These are phyloP conservation scores for Bombus superbus DNA, from an alignment of 1,140 invertebrate genomes.

Conservation along the genomic window DNA sequence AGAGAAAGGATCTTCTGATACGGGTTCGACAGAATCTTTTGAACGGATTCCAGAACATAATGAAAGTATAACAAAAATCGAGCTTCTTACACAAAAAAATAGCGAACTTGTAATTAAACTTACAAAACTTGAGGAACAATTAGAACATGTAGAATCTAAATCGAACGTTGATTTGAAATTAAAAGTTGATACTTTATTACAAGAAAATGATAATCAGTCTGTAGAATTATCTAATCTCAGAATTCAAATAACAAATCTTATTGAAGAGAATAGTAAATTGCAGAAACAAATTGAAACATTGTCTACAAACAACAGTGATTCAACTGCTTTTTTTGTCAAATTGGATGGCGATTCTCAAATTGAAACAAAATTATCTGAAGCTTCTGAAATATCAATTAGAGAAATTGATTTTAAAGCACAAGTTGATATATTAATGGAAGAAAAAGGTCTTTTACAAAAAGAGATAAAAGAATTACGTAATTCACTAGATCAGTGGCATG, in stretches of 20 bases:
- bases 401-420: slow-evolving; percentile 31
- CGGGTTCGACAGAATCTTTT: slow-evolving; percentile 80
- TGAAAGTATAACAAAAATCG: slow-evolving; percentile 87
- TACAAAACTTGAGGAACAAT: slow-evolving; percentile 79
- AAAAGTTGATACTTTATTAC: slow-evolving; percentile 77
- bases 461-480: slow-evolving; percentile 51
- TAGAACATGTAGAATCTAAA: slow-evolving; percentile 48
- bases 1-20: slow-evolving; percentile 84
- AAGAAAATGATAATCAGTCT: slow-evolving; percentile 76
- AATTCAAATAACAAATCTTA: slow-evolving; percentile 37
- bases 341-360: slow-evolving; percentile 56
- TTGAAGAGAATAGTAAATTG: slow-evolving; percentile 71
- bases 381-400: slow-evolving; percentile 15
- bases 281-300: slow-evolving; percentile 81
- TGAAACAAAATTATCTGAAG: slow-evolving; percentile 9
- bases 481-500: slow-evolving; percentile 37
- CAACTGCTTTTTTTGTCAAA: slow-evolving; percentile 63
- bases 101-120: slow-evolving; percentile 82
- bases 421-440: slow-evolving; percentile 46
- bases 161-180: slow-evolving; percentile 1
- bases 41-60: slow-evolving; percentile 77
- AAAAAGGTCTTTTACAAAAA: slow-evolving; percentile 52
- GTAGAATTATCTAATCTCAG: slow-evolving; percentile 62
- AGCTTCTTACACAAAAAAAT: slow-evolving; percentile 86
- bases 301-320: slow-evolving; percentile 82